These are phyloP conservation scores for Ceratoteleas bidentatus DNA, from an alignment of 1,140 invertebrate species.

Conservation along the genomic window DNA sequence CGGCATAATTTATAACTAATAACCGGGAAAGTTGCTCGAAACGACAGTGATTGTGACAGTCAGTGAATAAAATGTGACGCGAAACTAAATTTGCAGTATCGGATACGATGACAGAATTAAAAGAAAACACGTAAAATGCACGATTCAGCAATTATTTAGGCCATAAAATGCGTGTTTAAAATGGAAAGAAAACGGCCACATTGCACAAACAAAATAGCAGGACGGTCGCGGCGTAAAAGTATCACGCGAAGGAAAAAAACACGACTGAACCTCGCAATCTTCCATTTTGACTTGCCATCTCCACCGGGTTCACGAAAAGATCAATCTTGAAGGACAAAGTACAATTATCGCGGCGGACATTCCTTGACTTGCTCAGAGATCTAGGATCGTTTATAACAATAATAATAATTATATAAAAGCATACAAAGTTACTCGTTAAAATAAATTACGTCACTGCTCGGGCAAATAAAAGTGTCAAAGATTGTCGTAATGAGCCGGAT, in stretches of 20 bases:
- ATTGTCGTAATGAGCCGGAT: not conserved
- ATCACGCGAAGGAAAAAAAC: conserved; percentile 24
- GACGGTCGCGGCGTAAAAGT: conserved; percentile 12
- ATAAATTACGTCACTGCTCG: conserved; percentile 26
- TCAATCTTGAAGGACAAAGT: not conserved
- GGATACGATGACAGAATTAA: conserved; percentile 7
- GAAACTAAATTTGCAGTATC: conserved; percentile 13
- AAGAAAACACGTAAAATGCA: not conserved
- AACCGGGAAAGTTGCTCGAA: not conserved
- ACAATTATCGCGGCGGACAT: conserved; percentile 3
- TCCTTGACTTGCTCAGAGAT: not conserved
- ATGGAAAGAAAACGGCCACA: conserved; percentile 19
- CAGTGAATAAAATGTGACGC: conserved; percentile 1
- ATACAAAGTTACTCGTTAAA: conserved; percentile 17
- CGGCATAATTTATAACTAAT: too few species aligned
- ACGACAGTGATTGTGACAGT: too few species aligned
- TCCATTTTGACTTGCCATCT: conserved; percentile 11
- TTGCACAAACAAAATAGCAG: conserved; percentile 12
- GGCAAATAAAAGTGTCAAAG: conserved; percentile 8
- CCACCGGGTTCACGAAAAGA: conserved; percentile 6
- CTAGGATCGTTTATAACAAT: not conserved
- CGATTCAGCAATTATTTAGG: not conserved
- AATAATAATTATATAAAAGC: not conserved
- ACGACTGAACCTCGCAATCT: conserved; percentile 15
- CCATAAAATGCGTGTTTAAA: conserved; percentile 22